Base-by-base conservation (phyloP, 1,140 invertebrate species). In the Brachionus rubens region DNA sequence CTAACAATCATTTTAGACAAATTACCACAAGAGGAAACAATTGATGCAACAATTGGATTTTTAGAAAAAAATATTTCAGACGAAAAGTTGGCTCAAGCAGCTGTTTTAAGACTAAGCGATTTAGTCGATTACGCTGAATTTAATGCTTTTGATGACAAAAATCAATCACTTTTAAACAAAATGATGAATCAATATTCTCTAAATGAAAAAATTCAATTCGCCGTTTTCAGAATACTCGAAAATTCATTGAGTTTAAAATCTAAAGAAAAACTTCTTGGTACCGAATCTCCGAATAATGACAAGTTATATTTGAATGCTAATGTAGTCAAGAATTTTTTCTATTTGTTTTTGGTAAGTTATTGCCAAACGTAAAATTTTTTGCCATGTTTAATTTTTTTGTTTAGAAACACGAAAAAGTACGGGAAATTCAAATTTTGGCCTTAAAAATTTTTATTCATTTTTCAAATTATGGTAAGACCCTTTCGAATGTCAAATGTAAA, bases 401-500 rank as follows among this genome's bases (percentile, higher is more conserved):
- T 24, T 43, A 41, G 40, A 65, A 65, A 65, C 41, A 41, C 41
- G 59, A 65, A 12, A 14, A 65, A 12, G 6, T 43, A 16, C 14
- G 3, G 21, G 59, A 65, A 36, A 43, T 65, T 21, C 59, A 65
- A 43, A 4, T 65, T n/a, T 16, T 65, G 3, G 6, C 1, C 21
- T 21, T 65, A 3, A 65, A 65, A 26, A 65, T 65, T 43, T 65
- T 65, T 19, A 65, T 65, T 41, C 19, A 65, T 65, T 43, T 65
- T 24, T 65, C 59, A 21, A 65, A 65, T 65, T 65, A 41, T 26
- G 59, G 59, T 65, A 65, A 59, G 1, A 26, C 28, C 0, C n/a
- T 56, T 56, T 62, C n/a, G 1, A 36, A 24, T 33, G 16, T 62
- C 4, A 0, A 62, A 19, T 6, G n/a, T 16, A 62, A 36, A 36